Percentiles rank a stretch among this genome's conserved stretches.
These are phyloP conservation scores for Crotalus helleri DNA, from an alignment of 2,113 vertebrate genomes.

Conservation along the genomic window DNA sequence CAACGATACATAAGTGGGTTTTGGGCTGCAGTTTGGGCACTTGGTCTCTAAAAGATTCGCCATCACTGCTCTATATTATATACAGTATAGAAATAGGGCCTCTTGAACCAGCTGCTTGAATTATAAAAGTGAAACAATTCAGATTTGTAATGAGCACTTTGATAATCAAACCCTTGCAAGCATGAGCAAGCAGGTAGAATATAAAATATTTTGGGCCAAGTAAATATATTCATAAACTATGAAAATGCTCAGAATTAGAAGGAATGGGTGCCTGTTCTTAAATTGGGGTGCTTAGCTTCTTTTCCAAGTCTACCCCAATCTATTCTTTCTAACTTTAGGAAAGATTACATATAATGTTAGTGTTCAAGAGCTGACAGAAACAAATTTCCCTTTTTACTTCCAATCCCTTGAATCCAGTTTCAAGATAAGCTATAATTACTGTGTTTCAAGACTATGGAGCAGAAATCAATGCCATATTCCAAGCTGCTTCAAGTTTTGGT, in stretches of 20 bases:
- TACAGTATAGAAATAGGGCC: background rate
- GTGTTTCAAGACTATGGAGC: background rate
- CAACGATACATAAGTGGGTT: no score
- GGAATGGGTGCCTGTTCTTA: no score
- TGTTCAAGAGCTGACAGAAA: background rate
- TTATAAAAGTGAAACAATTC: background rate
- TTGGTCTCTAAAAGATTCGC: no score
- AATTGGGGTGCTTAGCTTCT: background rate
- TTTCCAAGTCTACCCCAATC: background rate
- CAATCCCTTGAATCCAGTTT: background rate
- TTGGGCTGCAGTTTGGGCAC: no score
- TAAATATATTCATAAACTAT: background rate
- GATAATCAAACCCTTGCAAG: background rate
- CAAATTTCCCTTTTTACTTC: background rate
- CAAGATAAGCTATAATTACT: background rate
- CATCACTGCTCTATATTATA: background rate
- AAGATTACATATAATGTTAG: background rate
- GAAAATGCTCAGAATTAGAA: background rate
- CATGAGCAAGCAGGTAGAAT: background rate
- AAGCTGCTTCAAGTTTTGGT: background rate
- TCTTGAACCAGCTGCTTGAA: background rate
- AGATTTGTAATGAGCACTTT: slow-evolving; percentile 4
- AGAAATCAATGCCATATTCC: background rate
- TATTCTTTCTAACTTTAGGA: background rate
- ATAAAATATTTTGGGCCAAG: background rate